Base-by-base conservation (phyloP, 1,140 invertebrate species). In the Hydropsyche tenuis region DNA sequence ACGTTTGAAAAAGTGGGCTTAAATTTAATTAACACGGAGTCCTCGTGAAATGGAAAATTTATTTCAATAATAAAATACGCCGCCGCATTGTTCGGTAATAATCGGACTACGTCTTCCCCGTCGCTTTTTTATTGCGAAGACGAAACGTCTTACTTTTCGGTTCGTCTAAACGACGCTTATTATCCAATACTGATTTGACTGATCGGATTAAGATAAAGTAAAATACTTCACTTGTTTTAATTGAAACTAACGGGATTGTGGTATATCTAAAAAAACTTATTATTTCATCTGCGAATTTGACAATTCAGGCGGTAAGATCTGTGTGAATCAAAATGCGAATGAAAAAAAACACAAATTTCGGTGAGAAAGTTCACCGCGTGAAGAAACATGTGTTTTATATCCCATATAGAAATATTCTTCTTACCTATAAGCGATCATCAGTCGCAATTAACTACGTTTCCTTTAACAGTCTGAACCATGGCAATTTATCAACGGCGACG, bases 401-500 rank as follows among this genome's bases (percentile, higher is more conserved):
- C 23, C 23, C 14, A 20, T 60, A 60, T 7, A 25, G 23, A 60
- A 60, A 60, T 25, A 25, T 60, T 60, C 23, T 60, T 60, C 23
- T 25, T 27, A 20, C 51, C 20, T 42, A 60, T 11, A 45, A 27
- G 56, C 72, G 75, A 70, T 71, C 68, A 60, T 51, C 62, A 7
- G 9, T 37, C 18, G 51, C 69, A 76, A 73, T 76, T 76, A 76
- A 73, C 72, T 70, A 51, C 72, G 69, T 73, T 73, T 76, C 72
- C 66, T 71, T 71, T 43, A 70, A 74, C 73, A 48, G 51, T 46
- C 22, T 18, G 22, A 53, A 64, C 73, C 25, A 16, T n/a, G 20
- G 73, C 60, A 69, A 74, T 74, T 74, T 69, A 74, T 73, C 64
- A 45, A 23, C 22, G 6, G 45, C 62, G 43, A 23, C 46, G 42